Conservation (phyloP, 2,797 vertebrate genomes). For the Coendou prehensilis region DNA sequence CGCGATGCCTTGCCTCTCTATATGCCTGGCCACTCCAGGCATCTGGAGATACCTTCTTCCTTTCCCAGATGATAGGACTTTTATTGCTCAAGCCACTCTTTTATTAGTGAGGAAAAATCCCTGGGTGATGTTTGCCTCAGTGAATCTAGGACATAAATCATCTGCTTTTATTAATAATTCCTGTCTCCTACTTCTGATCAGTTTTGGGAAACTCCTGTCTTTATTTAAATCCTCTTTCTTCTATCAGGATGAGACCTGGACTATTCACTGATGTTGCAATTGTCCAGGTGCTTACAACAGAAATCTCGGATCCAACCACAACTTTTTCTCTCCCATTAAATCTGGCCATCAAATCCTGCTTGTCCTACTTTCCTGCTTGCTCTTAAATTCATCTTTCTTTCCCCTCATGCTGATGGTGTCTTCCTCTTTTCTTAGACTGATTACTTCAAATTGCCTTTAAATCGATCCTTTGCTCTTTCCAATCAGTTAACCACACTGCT, state of each 20-base stretch:
- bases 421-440: not conserved
- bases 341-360: not conserved
- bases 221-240: not conserved
- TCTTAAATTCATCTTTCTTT: not conserved
- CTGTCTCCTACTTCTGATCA: not conserved
- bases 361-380: not conserved
- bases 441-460: not conserved
- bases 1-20: fast-evolving
- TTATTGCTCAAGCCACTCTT: not conserved
- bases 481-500: not conserved
- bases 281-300: not conserved
- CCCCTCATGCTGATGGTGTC: not conserved
- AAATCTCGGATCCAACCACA: not conserved
- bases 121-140: not conserved
- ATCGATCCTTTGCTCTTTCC: not conserved
- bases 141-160: not conserved
- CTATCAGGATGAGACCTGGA: not conserved
- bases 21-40: not conserved
- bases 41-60: not conserved
- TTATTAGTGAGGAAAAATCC: not conserved
- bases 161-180: not conserved
- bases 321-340: not conserved
- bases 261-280: not conserved
- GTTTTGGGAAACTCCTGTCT: not conserved
- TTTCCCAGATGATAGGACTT: not conserved